Evolutionary conservation across 2,797 vertebrate species (phyloP), one percentile per base, ranked within the genome.

Genomic region (Artibeus lituratus): DNA sequence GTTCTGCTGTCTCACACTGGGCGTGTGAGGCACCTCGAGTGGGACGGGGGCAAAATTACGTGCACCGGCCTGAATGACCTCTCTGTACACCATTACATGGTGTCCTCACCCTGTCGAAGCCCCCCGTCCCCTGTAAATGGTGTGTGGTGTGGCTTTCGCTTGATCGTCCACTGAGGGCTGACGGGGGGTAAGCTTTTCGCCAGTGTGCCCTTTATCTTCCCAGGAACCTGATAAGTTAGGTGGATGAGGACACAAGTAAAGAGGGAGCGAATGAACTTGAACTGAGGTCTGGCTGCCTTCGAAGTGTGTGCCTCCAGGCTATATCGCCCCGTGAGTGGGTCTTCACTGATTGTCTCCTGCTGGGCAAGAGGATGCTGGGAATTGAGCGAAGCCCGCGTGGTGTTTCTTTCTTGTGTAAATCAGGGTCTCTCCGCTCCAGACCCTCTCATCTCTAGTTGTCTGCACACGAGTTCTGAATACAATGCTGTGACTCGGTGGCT

Each of bases 1-100:
- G 5, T 26, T 16, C n/a, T 29, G 2, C 8, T 5, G 1, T 35
- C 69, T 73, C n/a, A 2, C 9, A 2, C 21, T 1, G 8, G 22
- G 29, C 16, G 2, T 0, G 0, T 16, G 0, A 37, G 0, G 26
- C 37, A 10, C 7, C 0, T 19, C 1, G 14, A 12, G 7, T 9
- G n/a, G 72, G 49, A 39, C 29, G 1, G 7, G 22, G 26, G 4
- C 5, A 1, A 21, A 18, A 2, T n/a, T 7, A 0, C 15, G 39
- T 14, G 35, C 4, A 5, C 35, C 62, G 2, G 0, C 42, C 16
- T 12, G 69, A 67, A 70, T 2, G 35, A 4, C 12, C 69, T 10
- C 3, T 15, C 47, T 57, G 10, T 49, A 51, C 9, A 2, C 39
- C 15, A 24, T 6, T 65, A 53, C 21, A 5, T 26, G 42, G 42